Base-by-base conservation (phyloP, 2,888 invertebrate species). In the Bombylius discolor region DNA sequence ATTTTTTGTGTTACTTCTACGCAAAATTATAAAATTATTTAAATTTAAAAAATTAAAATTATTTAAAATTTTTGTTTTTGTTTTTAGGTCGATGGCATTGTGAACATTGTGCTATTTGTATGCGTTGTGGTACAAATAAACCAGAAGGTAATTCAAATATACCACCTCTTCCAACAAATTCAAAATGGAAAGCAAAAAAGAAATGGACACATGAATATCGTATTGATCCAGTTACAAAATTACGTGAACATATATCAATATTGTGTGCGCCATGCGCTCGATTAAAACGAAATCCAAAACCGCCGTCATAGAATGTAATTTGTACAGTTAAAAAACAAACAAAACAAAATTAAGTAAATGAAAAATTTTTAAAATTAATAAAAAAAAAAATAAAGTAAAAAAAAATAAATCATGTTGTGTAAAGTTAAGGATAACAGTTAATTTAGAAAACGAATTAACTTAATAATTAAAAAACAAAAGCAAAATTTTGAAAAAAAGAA, bases 1-100 rank as follows among this genome's bases (percentile, higher is more conserved):
- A 23, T 23, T 23, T 23, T 23, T 23, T 23, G 23, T 39, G 39
- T 39, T 2, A 39, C 7, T 39, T 39, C 11, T 39, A 39, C 2
- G 23, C 23, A 23, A 23, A 23, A 1, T 23, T 39, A 39, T 9
- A 3, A 39, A 39, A 39, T 39, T 39, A 39, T 9, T 9, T 9
- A 39, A 9, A 39, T 9, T 39, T 39, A 39, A 39, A 39, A 9
- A 39, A 9, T 3, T 39, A 9, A 39, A 39, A 23, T 2, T 23
- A 23, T 32, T 13, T 49, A 39, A 32, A 45, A 47, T 12, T 57
- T 36, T 42, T 47, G 8, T 47, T 54, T 33, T 47, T 33, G 11
- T 49, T 62, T 64, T 4, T 66, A 81, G 81, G 80, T 45, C 83
- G 89, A 51, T 95, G 94, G 94, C 89, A 91, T 69, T 95, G 95